Evolutionary conservation across 2,113 vertebrate species (phyloP), one percentile per base, ranked within the genome.

Genomic region (Pao palembangensis): DNA sequence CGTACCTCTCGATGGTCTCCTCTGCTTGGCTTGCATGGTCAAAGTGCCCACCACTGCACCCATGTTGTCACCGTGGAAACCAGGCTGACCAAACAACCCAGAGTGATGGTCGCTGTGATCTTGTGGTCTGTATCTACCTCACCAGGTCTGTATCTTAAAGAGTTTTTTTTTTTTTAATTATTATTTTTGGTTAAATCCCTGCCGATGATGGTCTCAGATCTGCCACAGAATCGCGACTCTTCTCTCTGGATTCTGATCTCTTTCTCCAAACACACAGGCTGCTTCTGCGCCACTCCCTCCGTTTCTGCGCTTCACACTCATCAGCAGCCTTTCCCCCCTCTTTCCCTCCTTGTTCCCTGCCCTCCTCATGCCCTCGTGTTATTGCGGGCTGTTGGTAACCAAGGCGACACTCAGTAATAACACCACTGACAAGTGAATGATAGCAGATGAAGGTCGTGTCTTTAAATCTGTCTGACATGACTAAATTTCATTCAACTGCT

Each of bases 21-120:
- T 96, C 91, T 98, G 95, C 91, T 95, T 98, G 77, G 95, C 96
- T 88, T 98, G 96, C 92, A 98, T 93, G 47, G 95, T 96, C 89
- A 98, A 93, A 31, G 95, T 98, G 85, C 95, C 96, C 93, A 98
- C 95, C 83, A 98, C 96, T 78, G 96, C 96, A 74, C 96, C 96
- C 96, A 98, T 98, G 86, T 88, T 92, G 88, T 85, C 86, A 58
- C 83, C 52, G 87, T 87, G 82, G 82, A 82, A 88, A 88, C 84
- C 83, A 78, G 79, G 44, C 69, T 60, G 67, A 53, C 58, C 66
- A 84, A 87, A 88, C 85, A 85, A 72, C 71, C 76, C 63, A 56
- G 20, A 77, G 64, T 71, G 48, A 51, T 17, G 68, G 61, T 81
- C 74, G 75, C 55, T 38, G 71, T 31, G 61, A 20, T 60, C 47